phyloP scores from a whole-genome alignment of 2,113 vertebrate genomes.

The Rallus limicola region DNA sequence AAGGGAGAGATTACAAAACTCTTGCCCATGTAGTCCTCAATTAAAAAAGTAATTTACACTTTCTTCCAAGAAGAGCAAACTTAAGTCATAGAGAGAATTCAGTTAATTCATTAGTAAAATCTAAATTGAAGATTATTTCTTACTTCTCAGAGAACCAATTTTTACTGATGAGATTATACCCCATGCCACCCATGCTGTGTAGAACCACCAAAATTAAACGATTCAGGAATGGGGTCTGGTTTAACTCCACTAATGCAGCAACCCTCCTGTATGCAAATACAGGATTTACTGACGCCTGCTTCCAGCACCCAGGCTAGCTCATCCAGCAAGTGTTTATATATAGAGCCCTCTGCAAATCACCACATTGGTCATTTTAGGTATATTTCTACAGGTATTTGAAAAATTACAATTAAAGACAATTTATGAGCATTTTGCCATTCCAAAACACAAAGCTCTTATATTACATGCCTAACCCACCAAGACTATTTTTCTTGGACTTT shows the following conservation, averaged over 20 bases:
- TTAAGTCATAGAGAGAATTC: background rate
- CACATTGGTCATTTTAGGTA: background rate
- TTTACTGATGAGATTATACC: background rate
- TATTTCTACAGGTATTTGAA: background rate
- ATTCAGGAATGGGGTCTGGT: background rate
- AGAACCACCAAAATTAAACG: background rate
- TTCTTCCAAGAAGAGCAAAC: background rate
- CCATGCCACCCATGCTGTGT: background rate
- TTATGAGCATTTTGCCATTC: background rate
- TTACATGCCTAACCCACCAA: background rate
- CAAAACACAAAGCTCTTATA: background rate
- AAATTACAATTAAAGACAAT: background rate
- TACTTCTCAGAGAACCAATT: background rate
- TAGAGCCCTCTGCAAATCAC: background rate
- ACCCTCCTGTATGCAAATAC: background rate
- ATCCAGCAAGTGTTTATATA: background rate
- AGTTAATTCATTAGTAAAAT: background rate
- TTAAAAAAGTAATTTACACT: background rate
- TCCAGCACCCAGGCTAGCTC: constrained; percentile 53
- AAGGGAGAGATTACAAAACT: background rate
- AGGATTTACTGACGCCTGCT: background rate
- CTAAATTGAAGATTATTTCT: background rate
- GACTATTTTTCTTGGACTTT: background rate
- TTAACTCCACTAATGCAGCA: background rate
- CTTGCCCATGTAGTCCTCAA: background rate